Base-by-base conservation (phyloP, 2,888 invertebrate species). In the Anodontia alba region DNA sequence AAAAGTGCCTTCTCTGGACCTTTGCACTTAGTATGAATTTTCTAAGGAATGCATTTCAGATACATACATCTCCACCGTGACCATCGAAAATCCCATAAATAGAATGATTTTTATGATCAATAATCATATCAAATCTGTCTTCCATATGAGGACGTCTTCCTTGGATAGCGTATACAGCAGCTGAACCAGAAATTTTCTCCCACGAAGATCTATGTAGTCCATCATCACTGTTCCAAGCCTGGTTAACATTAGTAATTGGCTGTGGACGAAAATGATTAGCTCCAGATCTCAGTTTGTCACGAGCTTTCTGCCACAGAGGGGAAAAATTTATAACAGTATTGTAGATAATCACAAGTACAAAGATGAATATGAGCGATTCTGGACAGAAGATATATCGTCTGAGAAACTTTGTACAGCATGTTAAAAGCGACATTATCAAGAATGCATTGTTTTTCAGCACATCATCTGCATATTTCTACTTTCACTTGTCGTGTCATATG, bases 61-160 rank as follows among this genome's bases (percentile, higher is more conserved):
- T 23, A 62, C 62, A 92, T 93, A 96, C 96, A 94, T 98, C 98
- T 54, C 98, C 99, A 72, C 98, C 99, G 94, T 99, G 98, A 0
- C 98, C 98, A 95, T 99, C 98, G 94, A 98, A 98, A 88, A 99
- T 97, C 66, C 98, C 98, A 95, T 97, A 98, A 79, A 99, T 95
- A 29, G 98, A 97, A 74, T 98, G 96, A 74, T 98, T 96, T 93
- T 98, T 97, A 94, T 97, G 97, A 94, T 97, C 97, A 88, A 97
- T 97, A 15, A 62, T 8, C 73, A 98, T 96, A 76, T 98, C 97
- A 94, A 98, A 98, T 92, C 98, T 96, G 95, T 99, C 98, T 95
- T 99, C 99, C 98, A 99, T 99, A 88, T 97, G 97, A 84, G 97
- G 96, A 92, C 98, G 95, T 86, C 98, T 96, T 1, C 99, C 99